These are phyloP conservation scores for Furnarius figulus DNA, from an alignment of 2,113 vertebrate genomes.

Conservation along the genomic window DNA sequence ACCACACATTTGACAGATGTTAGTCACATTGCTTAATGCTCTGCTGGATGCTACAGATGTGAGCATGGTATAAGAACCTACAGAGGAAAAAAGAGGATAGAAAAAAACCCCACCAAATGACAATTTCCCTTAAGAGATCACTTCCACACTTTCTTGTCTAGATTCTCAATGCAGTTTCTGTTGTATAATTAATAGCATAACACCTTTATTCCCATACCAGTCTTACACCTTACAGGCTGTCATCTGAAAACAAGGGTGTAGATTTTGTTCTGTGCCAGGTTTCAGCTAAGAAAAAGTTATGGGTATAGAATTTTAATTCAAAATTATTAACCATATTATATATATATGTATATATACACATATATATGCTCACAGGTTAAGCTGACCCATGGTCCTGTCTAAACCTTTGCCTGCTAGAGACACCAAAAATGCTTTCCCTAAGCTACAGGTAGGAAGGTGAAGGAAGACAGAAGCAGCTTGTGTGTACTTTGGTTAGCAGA, in stretches of 20 bases:
- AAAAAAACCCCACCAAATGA: not conserved
- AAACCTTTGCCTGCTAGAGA: not conserved
- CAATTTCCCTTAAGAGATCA: not conserved
- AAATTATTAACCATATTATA: not conserved
- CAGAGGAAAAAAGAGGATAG: not conserved
- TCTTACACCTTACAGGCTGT: constrained; percentile 6
- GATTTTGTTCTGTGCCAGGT: constrained; percentile 4
- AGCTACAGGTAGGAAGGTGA: not conserved
- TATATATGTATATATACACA: not conserved
- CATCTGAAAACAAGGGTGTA: not conserved
- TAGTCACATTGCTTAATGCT: constrained; percentile 57
- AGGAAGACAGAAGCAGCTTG: not conserved
- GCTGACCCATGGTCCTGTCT: not conserved
- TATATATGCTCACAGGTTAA: not conserved
- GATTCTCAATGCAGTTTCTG: not conserved
- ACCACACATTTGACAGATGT: constrained; percentile 49
- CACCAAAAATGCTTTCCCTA: not conserved
- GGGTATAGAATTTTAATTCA: not conserved
- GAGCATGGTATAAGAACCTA: not conserved
- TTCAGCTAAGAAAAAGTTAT: not conserved
- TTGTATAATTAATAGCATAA: constrained; percentile 57
- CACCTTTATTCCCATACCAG: constrained; percentile 40
- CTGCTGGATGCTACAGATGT: constrained; percentile 37
- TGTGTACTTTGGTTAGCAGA: not conserved
- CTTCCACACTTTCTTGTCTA: constrained; percentile 7